Evolutionary conservation across 2,113 vertebrate genomes (phyloP).

Genomic region (Crotalus tigris): DNA sequence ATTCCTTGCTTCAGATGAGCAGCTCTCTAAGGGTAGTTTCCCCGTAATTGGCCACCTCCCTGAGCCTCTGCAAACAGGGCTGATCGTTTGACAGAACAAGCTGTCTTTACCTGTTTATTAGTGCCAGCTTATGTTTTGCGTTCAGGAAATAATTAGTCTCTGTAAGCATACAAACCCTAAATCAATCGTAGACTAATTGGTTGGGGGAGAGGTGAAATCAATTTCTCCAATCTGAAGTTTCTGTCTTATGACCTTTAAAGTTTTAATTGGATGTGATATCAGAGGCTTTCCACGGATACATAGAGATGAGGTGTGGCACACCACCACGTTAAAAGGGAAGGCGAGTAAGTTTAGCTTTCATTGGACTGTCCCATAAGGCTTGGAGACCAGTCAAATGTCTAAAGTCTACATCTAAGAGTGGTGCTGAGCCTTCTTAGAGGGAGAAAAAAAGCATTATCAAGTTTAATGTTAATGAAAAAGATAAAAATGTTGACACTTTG

Average conservation of each 20-base stretch:
- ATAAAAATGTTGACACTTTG: no score
- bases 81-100: conserved; percentile 50
- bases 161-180: conserved; percentile 32
- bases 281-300: background rate
- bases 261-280: conserved; percentile 31
- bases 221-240: conserved; percentile 28
- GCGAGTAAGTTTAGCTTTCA: background rate
- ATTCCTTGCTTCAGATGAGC: conserved; percentile 50
- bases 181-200: conserved; percentile 20
- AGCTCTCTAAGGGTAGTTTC: conserved; percentile 49
- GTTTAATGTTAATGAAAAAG: background rate
- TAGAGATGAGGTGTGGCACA: background rate
- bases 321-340: background rate
- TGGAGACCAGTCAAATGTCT: background rate
- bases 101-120: conserved; percentile 39
- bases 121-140: conserved; percentile 29
- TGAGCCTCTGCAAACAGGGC: conserved; percentile 54
- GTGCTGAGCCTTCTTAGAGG: background rate
- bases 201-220: background rate
- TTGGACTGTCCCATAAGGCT: background rate
- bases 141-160: conserved; percentile 46
- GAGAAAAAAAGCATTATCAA: background rate
- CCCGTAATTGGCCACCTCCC: conserved; percentile 40
- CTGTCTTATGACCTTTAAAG: conserved; percentile 38
- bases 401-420: background rate